These are phyloP conservation scores for Mesoclemmys tuberculata DNA, from an alignment of 2,113 vertebrate species.

Conservation along the genomic window DNA sequence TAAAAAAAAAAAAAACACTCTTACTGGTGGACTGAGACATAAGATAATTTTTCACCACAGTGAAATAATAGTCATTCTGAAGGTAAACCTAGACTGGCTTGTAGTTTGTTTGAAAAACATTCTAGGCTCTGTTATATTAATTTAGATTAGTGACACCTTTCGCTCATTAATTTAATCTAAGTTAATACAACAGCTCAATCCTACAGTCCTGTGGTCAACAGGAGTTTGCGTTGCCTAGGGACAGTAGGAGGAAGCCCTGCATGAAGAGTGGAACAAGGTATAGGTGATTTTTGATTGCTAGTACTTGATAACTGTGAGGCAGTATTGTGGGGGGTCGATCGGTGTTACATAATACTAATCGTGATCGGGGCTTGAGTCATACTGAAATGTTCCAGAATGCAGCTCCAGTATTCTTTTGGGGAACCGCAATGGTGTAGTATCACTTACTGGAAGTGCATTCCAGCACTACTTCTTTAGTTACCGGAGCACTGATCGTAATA, in stretches of 20 bases:
- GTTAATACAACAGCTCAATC: not conserved
- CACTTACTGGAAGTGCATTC: not conserved
- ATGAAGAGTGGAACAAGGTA: not conserved
- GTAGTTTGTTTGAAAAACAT: not conserved
- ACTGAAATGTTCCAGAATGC: not conserved
- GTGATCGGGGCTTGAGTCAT: not conserved
- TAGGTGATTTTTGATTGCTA: not conserved
- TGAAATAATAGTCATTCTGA: constrained; percentile 13
- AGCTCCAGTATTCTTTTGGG: not conserved
- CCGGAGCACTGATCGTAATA: not conserved
- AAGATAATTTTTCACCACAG: constrained; percentile 47
- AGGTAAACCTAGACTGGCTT: constrained; percentile 24
- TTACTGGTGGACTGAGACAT: constrained; percentile 48
- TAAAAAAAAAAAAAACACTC: not conserved
- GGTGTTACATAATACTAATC: not conserved
- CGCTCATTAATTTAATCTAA: not conserved
- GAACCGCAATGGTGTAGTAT: not conserved
- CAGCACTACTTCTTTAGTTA: not conserved
- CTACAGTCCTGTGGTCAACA: not conserved
- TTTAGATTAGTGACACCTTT: not conserved
- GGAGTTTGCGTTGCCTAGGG: not conserved
- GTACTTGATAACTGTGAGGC: not conserved
- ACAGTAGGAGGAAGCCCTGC: not conserved
- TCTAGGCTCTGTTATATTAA: not conserved
- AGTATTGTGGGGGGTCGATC: not conserved